These are phyloP conservation scores for Seriola aureovittata DNA, from an alignment of 2,113 vertebrate species.

Conservation along the genomic window DNA sequence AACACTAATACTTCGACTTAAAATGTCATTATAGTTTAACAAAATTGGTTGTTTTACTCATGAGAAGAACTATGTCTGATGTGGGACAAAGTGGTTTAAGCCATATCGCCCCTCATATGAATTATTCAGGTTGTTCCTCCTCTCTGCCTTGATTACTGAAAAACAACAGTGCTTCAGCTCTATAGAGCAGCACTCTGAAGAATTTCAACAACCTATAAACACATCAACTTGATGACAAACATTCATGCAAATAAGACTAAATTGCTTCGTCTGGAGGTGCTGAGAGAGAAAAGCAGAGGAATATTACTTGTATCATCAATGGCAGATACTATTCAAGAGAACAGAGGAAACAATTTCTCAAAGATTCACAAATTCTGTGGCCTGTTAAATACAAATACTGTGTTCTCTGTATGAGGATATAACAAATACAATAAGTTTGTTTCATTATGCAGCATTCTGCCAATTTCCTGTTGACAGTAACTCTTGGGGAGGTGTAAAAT, in stretches of 20 bases:
- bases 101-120: not conserved
- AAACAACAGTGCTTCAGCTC: not conserved
- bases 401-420: not conserved
- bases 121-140: conserved; percentile 1
- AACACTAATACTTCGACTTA: not conserved
- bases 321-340: no score
- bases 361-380: not conserved
- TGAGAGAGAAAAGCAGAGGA: not conserved
- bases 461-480: conserved; percentile 25
- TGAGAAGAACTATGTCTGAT: not conserved
- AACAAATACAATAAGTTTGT: conserved; percentile 2
- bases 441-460: not conserved
- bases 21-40: not conserved
- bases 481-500: not conserved
- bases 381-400: not conserved
- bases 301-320: no score
- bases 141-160: not conserved
- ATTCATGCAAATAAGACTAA: conserved; percentile 7
- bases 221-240: conserved; percentile 1
- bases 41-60: no score
- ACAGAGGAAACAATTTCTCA: no score
- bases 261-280: not conserved
- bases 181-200: not conserved
- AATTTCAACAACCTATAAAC: not conserved
- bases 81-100: no score